Percentiles rank a stretch among this genome's conserved stretches.
These are phyloP conservation scores for Caerostris extrusa DNA, from an alignment of 1,140 invertebrate species.

Conservation along the genomic window DNA sequence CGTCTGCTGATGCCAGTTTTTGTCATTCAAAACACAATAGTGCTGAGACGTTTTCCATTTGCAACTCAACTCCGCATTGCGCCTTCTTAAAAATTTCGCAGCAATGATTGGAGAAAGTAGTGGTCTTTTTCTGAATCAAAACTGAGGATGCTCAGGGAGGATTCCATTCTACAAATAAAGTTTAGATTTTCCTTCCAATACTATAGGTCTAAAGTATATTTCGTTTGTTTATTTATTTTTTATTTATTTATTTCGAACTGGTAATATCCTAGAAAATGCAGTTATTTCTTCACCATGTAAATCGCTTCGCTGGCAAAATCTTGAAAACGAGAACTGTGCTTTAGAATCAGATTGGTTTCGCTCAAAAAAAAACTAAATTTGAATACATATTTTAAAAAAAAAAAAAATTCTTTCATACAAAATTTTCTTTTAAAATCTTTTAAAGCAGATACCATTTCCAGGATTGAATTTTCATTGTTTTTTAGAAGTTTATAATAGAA, in stretches of 20 bases:
- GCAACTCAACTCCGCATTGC: slow-evolving; percentile 43
- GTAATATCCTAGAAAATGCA: slow-evolving; percentile 42
- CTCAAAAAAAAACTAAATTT: neutral
- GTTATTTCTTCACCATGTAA: slow-evolving; percentile 30
- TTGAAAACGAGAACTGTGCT: slow-evolving; percentile 23
- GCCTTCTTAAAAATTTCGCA: slow-evolving; percentile 9
- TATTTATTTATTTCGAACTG: neutral
- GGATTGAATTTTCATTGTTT: slow-evolving; percentile 11
- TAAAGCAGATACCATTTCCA: neutral
- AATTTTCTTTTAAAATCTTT: neutral
- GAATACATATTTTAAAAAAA: neutral
- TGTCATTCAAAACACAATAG: slow-evolving; percentile 69
- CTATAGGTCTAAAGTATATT: slow-evolving; percentile 30
- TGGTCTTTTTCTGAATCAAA: slow-evolving; percentile 13
- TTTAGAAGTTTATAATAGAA: neutral
- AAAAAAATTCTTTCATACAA: neutral
- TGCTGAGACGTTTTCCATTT: slow-evolving; percentile 58
- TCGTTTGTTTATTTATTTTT: too few relatives aligned
- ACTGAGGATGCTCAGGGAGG: neutral
- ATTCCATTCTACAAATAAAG: slow-evolving; percentile 48
- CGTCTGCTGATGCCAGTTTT: slow-evolving; percentile 63
- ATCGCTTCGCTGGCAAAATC: slow-evolving; percentile 9
- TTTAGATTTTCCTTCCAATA: slow-evolving; percentile 12
- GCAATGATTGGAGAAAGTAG: slow-evolving; percentile 6
- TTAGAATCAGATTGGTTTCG: slow-evolving; percentile 35